Base-by-base conservation (phyloP, 2,797 vertebrate species). In the Labeo calbasu region DNA sequence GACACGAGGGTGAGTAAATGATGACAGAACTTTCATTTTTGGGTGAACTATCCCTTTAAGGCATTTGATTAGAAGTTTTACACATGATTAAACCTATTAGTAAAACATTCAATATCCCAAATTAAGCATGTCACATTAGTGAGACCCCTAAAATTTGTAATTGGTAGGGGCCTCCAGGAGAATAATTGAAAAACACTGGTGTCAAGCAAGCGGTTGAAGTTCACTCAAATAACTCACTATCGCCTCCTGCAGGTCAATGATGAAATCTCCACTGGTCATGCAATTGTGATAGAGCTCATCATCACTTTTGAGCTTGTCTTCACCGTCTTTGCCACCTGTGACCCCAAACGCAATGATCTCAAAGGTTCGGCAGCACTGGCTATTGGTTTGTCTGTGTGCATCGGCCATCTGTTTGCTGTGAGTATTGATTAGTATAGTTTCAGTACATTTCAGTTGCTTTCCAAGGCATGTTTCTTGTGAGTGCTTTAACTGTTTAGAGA, bases 241-340 rank as follows among this genome's bases (percentile, higher is more conserved):
- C 79, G 6, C 59, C 87, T 65, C 88, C 87, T 87, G 46, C 89
- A 97, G 97, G 95, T 98, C 77, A 95, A 96, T 1, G 1, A 84
- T 65, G 94, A 93, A 79, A 95, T 98, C 84, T 96, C 95, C 0
- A 92, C 94, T 79, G 97, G 97, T 71, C 96, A 96, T 2, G 97
- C 96, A 7, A 93, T 98, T 87, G 92, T 98, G 86, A 94, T 98
- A 83, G 97, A 98, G 90, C 57, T 97, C 90, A 94, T 98, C 91
- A 97, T 98, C 92, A 97, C 96, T 72, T 98, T 98, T 91, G 95
- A 97, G 90, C 91, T 98, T 88, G 95, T 97, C 89, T 96, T 98
- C 91, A 97, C 97, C 69, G 95, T 98, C 91, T 98, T 97, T 88
- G 97, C 97, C 87, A 97, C 96, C 88, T 97, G 96, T 86, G 97